A percentile compares a stretch with the other conserved stretches of the same genome.
phyloP scores from a whole-genome alignment of 92 coral and sea anemone species.

The Siderastrea radians region DNA sequence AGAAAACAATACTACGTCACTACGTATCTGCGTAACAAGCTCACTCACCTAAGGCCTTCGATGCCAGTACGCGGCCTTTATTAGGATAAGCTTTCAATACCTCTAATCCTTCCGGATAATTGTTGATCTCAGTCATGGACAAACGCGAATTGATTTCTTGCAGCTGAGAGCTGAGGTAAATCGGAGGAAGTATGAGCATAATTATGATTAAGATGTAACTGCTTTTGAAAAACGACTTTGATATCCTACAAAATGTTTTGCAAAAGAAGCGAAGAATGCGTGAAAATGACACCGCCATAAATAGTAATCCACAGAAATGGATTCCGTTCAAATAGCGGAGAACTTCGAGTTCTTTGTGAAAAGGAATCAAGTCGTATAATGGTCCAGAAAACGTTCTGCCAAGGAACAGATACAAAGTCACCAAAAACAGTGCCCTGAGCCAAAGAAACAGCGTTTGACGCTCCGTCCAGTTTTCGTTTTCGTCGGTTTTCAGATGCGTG shows the following conservation, averaged over 20 bases:
- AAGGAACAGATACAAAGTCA: slow-evolving; percentile 58
- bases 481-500: slow-evolving; percentile 19
- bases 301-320: slow-evolving; percentile 74
- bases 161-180: slow-evolving; percentile 59
- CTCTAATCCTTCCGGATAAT: slow-evolving; percentile 28
- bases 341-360: slow-evolving; percentile 77
- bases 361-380: slow-evolving; percentile 74
- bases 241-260: slow-evolving; percentile 31
- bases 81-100: slow-evolving; percentile 51
- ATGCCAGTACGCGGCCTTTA: slow-evolving; percentile 73
- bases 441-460: slow-evolving; percentile 50
- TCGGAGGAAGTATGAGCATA: slow-evolving; percentile 59
- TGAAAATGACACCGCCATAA: slow-evolving; percentile 59
- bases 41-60: slow-evolving; percentile 71
- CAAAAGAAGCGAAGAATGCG: slow-evolving; percentile 50
- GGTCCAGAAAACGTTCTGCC: slow-evolving; percentile 77
- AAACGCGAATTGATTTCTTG: slow-evolving; percentile 43
- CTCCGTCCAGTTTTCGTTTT: background rate
- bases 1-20: background rate
- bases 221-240: slow-evolving; percentile 17
- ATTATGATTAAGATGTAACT: slow-evolving; percentile 22
- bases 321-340: slow-evolving; percentile 78
- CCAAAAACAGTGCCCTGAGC: slow-evolving; percentile 54
- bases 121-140: slow-evolving; percentile 57
- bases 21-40: background rate